Evolutionary conservation across 2,797 vertebrate species (phyloP).

Genomic region (Gallinago nigripennis): DNA sequence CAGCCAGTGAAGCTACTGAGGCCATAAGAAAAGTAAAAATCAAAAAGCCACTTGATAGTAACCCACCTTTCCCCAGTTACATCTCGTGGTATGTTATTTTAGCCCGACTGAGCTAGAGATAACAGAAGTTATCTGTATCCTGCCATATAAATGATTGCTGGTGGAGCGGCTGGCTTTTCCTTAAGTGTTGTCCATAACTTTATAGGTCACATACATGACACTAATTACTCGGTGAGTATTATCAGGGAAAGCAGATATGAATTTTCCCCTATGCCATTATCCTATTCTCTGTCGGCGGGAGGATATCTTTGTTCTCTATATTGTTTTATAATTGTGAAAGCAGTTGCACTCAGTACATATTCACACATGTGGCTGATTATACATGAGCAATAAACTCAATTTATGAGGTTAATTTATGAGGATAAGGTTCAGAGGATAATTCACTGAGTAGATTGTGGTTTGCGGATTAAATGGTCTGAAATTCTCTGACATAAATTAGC

Average conservation of each 20-base stretch:
- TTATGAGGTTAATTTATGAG: conserved; percentile 49
- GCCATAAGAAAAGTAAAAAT: neutral
- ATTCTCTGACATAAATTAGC: neutral
- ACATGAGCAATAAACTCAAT: conserved; percentile 7
- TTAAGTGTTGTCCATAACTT: neutral
- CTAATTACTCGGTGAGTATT: neutral
- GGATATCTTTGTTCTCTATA: neutral
- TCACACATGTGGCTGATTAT: conserved; percentile 15
- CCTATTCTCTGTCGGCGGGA: neutral
- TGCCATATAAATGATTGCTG: neutral
- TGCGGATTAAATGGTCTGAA: conserved; percentile 29
- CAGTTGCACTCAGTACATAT: neutral
- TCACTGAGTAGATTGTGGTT: conserved; percentile 20
- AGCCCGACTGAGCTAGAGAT: neutral
- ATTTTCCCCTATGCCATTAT: neutral
- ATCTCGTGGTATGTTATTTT: neutral
- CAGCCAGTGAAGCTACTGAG: neutral
- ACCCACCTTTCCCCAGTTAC: neutral
- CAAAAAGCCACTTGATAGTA: neutral
- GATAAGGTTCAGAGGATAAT: conserved; percentile 34
- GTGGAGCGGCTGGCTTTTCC: neutral
- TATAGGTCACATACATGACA: neutral
- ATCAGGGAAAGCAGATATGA: neutral
- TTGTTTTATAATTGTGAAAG: conserved; percentile 6
- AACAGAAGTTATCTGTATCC: neutral